Evolutionary conservation across 2,797 vertebrate species (phyloP), one percentile per base, ranked within the genome.

Genomic region (Chaetodon trifasciatus): DNA sequence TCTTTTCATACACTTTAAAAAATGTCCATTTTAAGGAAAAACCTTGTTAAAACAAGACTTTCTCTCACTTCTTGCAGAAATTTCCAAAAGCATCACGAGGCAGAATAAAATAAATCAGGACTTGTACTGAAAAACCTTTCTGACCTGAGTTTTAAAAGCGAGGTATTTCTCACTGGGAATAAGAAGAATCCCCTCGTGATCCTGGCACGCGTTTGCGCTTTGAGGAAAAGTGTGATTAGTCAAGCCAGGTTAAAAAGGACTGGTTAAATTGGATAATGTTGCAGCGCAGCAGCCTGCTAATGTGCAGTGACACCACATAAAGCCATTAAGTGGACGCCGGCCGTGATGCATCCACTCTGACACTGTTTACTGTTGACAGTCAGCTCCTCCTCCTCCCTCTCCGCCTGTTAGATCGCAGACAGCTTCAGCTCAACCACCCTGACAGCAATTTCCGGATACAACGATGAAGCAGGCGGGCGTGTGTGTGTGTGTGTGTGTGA

Each of bases 391-490:
- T 78, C 63, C 42, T 60, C 55, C 44, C 28, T 19, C 28, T 49
- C 35, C 56, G 61, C 47, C 82, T 1, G 32, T 69, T 63, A 74
- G 60, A 85, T 79, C 86, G 70, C 80, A 74, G 47, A n/a, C 83
- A 62, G 74, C 74, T 79, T 74, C 35, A 0, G 46, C 86, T 82
- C 71, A 73, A 77, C 66, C 47, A 21, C 47, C 68, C 86, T 61
- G 83, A 84, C 83, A 68, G 85, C 76, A 88, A 84, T 86, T 87
- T 88, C 88, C 88, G 35, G 76, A 79, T n/a, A 78, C 80, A 82
- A 52, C 81, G 53, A 76, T 60, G 69, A 82, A 71, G 60, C 32
- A 21, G 76, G 28, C 72, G 1, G 68, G 24, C 71, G 16, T 76
- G n/a, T n/a, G n/a, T n/a, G n/a, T n/a, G n/a, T n/a, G n/a, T n/a